phyloP scores from a whole-genome alignment of 2,113 vertebrate genomes.

The Trichomycterus rosablanca region DNA sequence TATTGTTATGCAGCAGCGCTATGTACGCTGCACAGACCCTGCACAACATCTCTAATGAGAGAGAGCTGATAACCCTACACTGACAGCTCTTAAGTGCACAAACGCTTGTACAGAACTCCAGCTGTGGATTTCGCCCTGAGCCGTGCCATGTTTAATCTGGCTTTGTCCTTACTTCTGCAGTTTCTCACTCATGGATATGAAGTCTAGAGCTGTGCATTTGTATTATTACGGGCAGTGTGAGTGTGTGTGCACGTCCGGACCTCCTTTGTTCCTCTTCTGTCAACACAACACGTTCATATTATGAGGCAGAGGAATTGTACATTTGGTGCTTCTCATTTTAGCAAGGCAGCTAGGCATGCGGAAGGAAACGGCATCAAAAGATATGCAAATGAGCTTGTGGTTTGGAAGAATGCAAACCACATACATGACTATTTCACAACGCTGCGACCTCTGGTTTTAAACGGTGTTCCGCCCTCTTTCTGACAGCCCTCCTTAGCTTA shows the following conservation, averaged over 20 bases:
- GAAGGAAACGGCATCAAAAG: conserved; percentile 23
- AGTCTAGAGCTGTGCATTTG: conserved; percentile 36
- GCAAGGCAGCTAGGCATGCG: conserved; percentile 1
- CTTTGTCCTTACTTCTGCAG: conserved; percentile 10
- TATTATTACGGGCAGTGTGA: conserved; percentile 27
- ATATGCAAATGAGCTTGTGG: conserved; percentile 33
- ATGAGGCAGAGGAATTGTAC: conserved; percentile 6
- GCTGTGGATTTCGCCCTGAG: conserved; percentile 22
- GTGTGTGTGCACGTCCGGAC: not conserved
- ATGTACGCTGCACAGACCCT: conserved; percentile 19
- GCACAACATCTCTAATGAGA: conserved; percentile 23
- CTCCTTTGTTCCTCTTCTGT: conserved; percentile 32
- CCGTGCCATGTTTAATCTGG: conserved; percentile 1
- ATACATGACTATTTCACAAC: conserved; percentile 26
- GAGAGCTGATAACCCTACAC: conserved; percentile 5
- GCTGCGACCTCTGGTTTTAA: conserved; percentile 15
- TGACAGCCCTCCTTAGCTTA: too few relatives aligned
- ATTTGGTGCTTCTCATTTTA: conserved; percentile 33
- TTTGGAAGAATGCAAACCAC: conserved; percentile 32
- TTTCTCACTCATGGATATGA: conserved; percentile 28
- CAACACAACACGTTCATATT: conserved; percentile 2
- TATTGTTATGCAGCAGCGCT: conserved; percentile 25
- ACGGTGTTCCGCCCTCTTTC: not conserved
- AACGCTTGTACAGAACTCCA: conserved; percentile 26
- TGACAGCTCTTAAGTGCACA: conserved; percentile 27